Evolutionary conservation across 2,888 invertebrate genomes (phyloP), one percentile per base, ranked within the genome.

Genomic region (Clunio marinus): DNA sequence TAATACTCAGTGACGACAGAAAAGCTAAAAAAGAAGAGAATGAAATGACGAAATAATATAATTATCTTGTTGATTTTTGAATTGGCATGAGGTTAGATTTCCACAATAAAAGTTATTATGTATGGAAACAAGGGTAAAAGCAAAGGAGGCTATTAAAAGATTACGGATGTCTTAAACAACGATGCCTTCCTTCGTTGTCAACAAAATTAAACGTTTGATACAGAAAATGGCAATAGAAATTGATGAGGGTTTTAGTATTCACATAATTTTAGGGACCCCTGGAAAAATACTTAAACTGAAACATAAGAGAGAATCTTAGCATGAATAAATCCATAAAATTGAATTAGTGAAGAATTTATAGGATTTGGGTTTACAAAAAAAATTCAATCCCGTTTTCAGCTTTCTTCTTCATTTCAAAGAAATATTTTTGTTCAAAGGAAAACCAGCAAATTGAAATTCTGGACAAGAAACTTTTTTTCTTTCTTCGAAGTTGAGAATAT

Each of bases 261-360:
- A 20, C 35, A 59, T 20, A 37, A 22, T 37, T 60, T 37, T 37
- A 17, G 28, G 17, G 5, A 4, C 35, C 22, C 20, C 13, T 24
- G 5, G 17, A 7, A 45, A 10, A 32, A 32, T 32, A 10, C 5
- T 8, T 32, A 10, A 46, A 24, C 51, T 13, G 22, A 13, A 55
- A 24, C 17, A 10, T 20, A 46, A 15, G 51, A 41, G 8, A 24
- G 55, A 55, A 55, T 25, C 25, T 59, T 59, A 27, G 59, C 20
- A 59, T 59, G 59, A 59, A 59, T 59, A 35, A 60, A 60, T 60
- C 60, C 37, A 60, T 60, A 37, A 60, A 60, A 35, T 60, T 60
- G 37, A 60, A 60, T 60, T 37, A 60, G 32, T 1, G 32, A 35
- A 60, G 35, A 60, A 37, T 60, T 60, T 35, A 28, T 59, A 10